Evolutionary conservation across 2,888 invertebrate species (phyloP), one percentile per base, ranked within the genome.

Genomic region (Cosmia trapezina): DNA sequence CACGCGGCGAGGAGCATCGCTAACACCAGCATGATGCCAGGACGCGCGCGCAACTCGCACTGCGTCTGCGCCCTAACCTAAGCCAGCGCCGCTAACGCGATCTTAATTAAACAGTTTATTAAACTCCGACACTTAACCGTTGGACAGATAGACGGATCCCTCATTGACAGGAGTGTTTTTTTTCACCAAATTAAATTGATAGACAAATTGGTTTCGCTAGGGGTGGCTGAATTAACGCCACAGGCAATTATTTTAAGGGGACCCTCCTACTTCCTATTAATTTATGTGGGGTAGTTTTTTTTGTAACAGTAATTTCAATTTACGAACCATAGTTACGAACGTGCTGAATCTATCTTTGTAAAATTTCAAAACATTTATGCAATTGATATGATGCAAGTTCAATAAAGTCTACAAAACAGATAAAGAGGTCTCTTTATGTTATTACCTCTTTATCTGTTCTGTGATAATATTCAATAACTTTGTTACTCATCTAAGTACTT

Each of bases 91-190:
- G 89, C 90, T 90, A 91, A 90, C 93, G 89, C 92, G 88, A 87
- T 91, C 94, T 95, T 95, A 96, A 96, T 96, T 96, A 95, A 93
- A 91, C 94, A 93, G 95, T 95, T 95, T 94, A 95, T 93, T 96
- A 95, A 95, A 92, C 95, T 93, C 93, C 90, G 90, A 94, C 95
- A 95, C 95, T 96, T 93, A 94, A 94, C 93, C 91, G 94, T 91
- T 88, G 89, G 89, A 89, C 86, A 87, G 90, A 89, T 88, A 76
- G 86, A 89, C 81, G 88, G 89, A 89, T 92, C 93, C 93, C 92
- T 88, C 86, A 85, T 88, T 87, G 88, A 92, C 87, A 89, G 84
- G 61, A 79, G 66, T 78, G 61, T 69, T 90, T 91, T 91, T 91
- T 90, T 91, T 90, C 84, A 81, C 83, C 71, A 82, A 85, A 88